Evolutionary conservation across 2,113 vertebrate species (phyloP).

Genomic region (Speoplatyrhinus poulsoni): DNA sequence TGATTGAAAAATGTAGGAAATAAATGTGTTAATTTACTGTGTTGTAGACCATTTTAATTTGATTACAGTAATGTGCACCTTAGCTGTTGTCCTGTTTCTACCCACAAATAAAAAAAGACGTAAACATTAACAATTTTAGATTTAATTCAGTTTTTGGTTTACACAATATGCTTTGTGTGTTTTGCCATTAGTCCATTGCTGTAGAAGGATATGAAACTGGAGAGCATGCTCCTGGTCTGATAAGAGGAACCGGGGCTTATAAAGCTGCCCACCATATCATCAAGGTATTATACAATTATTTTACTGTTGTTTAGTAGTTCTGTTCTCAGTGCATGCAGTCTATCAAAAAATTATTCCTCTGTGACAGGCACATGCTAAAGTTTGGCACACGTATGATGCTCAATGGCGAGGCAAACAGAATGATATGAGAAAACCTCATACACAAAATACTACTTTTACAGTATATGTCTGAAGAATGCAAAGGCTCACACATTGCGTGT

Average conservation of each 20-base stretch:
- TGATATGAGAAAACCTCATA: conserved; percentile 69
- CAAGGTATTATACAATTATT: conserved; percentile 73
- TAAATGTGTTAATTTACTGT: too few relatives aligned
- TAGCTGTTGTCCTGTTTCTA: neutral
- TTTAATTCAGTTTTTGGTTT: neutral
- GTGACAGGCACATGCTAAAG: conserved; percentile 83
- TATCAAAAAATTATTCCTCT: conserved; percentile 13
- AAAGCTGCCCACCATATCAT: conserved; percentile 86
- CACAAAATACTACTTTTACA: neutral
- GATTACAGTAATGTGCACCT: neutral
- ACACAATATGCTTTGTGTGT: neutral
- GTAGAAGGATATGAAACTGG: conserved; percentile 88
- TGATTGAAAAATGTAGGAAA: too few relatives aligned
- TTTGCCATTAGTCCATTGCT: conserved; percentile 78
- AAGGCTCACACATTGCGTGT: neutral
- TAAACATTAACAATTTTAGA: neutral
- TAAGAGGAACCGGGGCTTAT: conserved; percentile 79
- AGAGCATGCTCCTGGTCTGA: conserved; percentile 85
- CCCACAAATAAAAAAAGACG: neutral
- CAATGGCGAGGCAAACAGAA: conserved; percentile 82
- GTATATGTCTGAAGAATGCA: neutral
- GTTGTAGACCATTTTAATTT: too few relatives aligned
- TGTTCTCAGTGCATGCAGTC: neutral
- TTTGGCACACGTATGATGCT: conserved; percentile 86
- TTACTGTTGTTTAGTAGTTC: neutral